phyloP scores from a whole-genome alignment of 2,888 invertebrate species.

The Pristionchus exspectatus region DNA sequence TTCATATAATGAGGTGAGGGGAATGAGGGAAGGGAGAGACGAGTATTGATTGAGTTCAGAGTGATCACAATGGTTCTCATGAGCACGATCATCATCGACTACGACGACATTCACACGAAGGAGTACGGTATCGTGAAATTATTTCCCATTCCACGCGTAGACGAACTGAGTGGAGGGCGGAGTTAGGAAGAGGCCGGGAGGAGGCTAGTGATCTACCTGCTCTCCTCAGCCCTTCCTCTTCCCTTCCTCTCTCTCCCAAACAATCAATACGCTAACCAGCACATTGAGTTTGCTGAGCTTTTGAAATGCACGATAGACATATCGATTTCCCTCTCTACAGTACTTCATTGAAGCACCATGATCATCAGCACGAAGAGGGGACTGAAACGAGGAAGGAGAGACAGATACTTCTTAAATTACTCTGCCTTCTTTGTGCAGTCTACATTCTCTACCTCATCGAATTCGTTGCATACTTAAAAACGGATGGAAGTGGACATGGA shows the following conservation, averaged over 20 bases:
- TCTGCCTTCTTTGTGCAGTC: slow-evolving; percentile 71
- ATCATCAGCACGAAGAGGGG: not conserved
- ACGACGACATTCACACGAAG: not conserved
- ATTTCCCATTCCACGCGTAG: too few species aligned
- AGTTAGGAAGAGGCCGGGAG: too few species aligned
- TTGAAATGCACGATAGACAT: too few species aligned
- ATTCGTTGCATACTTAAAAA: slow-evolving; percentile 67
- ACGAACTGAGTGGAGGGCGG: too few species aligned
- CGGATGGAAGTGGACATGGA: slow-evolving; percentile 26
- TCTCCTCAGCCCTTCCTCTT: too few species aligned
- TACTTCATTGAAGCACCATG: not conserved
- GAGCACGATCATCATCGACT: not conserved
- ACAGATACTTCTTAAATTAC: slow-evolving; percentile 64
- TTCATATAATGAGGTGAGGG: not conserved
- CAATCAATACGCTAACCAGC: too few species aligned
- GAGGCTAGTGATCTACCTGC: too few species aligned
- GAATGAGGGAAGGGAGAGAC: not conserved
- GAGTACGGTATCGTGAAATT: too few species aligned
- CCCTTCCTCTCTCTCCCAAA: too few species aligned
- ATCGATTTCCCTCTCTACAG: not conserved
- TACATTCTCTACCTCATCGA: slow-evolving; percentile 78
- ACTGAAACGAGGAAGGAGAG: not conserved
- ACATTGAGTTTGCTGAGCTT: too few species aligned
- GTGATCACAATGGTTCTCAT: not conserved
- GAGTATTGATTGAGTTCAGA: not conserved